A percentile compares a stretch with the other conserved stretches of the same genome.
These are phyloP conservation scores for Brachyopa scutellaris DNA, from an alignment of 2,888 invertebrate species.

Conservation along the genomic window DNA sequence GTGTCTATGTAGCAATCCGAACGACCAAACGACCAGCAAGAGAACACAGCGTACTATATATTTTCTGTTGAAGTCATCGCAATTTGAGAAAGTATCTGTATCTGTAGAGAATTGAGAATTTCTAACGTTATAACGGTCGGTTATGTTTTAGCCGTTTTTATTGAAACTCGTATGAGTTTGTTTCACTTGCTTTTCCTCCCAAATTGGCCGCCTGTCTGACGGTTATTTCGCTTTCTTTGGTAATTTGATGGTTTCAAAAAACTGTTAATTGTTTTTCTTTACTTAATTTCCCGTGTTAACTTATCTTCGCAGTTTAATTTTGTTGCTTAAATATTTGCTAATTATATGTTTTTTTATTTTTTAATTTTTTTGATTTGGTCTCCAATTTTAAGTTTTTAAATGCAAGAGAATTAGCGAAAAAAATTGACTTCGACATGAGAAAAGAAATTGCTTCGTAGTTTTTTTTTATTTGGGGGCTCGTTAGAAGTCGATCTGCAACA, in stretches of 20 bases:
- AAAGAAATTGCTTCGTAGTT: too few species aligned
- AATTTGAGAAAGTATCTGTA: conserved; percentile 28
- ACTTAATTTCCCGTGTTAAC: conserved; percentile 45
- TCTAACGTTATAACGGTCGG: conserved; percentile 47
- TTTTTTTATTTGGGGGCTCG: too few species aligned
- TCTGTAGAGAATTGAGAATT: conserved; percentile 51
- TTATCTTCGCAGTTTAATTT: conserved; percentile 38
- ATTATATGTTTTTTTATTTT: conserved; percentile 25
- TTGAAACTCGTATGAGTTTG: not conserved
- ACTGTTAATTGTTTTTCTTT: conserved; percentile 64
- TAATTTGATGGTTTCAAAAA: conserved; percentile 61
- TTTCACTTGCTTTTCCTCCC: conserved; percentile 19
- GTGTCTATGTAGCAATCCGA: not conserved
- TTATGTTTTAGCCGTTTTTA: conserved; percentile 31
- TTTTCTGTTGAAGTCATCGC: conserved; percentile 21
- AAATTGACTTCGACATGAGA: too few species aligned
- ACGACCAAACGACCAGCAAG: too few species aligned
- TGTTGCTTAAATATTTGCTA: conserved; percentile 9
- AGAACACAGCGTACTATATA: too few species aligned
- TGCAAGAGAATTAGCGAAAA: too few species aligned
- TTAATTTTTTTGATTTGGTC: too few species aligned
- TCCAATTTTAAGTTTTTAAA: too few species aligned
- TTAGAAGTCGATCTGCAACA: too few species aligned
- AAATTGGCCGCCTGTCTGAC: conserved; percentile 28
- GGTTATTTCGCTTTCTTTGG: conserved; percentile 33